These are phyloP conservation scores for Lophius piscatorius DNA, from an alignment of 2,113 vertebrate genomes.

Conservation along the genomic window DNA sequence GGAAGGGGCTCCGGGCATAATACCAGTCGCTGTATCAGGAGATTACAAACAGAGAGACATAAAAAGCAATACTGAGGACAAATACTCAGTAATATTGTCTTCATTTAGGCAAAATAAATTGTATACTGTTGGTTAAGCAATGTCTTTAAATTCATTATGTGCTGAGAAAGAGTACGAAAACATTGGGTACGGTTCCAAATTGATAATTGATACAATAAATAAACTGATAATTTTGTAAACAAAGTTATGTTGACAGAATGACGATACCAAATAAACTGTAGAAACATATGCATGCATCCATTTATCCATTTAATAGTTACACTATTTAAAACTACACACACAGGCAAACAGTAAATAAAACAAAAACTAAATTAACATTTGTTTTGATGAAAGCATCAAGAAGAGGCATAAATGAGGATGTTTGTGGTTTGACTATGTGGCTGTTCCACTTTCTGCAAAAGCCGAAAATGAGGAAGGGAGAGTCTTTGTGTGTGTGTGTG, in stretches of 20 bases:
- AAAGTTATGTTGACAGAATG: no score
- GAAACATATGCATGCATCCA: no score
- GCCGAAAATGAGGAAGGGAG: slow-evolving; percentile 54
- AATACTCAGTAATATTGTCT: no score
- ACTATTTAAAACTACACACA: no score
- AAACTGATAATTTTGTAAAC: no score
- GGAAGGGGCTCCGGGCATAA: slow-evolving; percentile 92
- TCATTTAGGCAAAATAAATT: background rate
- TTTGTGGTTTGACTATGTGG: background rate
- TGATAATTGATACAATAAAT: no score
- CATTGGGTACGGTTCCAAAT: no score
- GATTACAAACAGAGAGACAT: slow-evolving; percentile 17
- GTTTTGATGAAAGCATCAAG: background rate
- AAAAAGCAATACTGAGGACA: slow-evolving; percentile 25
- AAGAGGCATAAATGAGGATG: slow-evolving; percentile 20
- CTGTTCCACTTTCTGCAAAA: slow-evolving; percentile 20
- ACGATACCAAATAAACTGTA: background rate
- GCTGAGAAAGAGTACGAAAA: no score
- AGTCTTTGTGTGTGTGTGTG: background rate
- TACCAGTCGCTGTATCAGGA: slow-evolving; percentile 91
- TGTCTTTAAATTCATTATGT: background rate
- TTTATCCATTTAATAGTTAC: no score
- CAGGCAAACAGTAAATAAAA: background rate
- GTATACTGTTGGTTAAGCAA: background rate
- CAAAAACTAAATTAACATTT: background rate